A percentile compares a stretch with the other conserved stretches of the same genome.
Conservation (phyloP, 2,797 vertebrate genomes). For the Hoplostethus mediterraneus region DNA sequence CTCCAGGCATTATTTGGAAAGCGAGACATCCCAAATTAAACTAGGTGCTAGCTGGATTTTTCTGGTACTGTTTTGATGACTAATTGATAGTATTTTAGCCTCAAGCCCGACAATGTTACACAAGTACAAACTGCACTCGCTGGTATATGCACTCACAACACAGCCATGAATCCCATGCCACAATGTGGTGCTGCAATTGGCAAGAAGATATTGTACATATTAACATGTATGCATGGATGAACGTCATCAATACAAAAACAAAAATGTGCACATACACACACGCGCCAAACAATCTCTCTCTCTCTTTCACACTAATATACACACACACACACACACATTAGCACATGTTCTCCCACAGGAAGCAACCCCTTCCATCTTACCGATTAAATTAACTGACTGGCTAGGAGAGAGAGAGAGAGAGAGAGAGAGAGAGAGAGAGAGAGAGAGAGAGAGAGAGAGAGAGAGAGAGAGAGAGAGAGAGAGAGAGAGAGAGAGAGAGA, state of each 20-base stretch:
- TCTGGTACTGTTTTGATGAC: constrained; percentile 5
- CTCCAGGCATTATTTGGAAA: no score
- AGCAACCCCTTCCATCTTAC: constrained; percentile 17
- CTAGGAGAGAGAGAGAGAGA: constrained; percentile 30
- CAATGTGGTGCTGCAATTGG: neutral
- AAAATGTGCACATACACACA: neutral
- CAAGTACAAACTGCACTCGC: neutral
- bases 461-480: constrained; percentile 19
- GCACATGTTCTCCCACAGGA: constrained; percentile 3
- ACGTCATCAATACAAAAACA: neutral
- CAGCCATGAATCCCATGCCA: neutral
- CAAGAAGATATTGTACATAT: neutral
- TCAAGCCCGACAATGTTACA: neutral
- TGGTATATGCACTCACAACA: constrained; percentile 2
- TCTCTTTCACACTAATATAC: neutral
- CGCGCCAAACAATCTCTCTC: no score
- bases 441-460: no score
- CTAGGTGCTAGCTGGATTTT: no score
- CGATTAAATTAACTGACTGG: constrained; percentile 45
- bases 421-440: neutral
- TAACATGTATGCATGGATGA: neutral
- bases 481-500: constrained; percentile 13
- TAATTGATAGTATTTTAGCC: constrained; percentile 31
- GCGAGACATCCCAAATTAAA: no score
- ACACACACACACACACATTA: constrained; percentile 6